Percentiles rank a stretch among this genome's conserved stretches.
phyloP scores from a whole-genome alignment of 2,113 vertebrate genomes.

The Corythornis vintsioides region DNA sequence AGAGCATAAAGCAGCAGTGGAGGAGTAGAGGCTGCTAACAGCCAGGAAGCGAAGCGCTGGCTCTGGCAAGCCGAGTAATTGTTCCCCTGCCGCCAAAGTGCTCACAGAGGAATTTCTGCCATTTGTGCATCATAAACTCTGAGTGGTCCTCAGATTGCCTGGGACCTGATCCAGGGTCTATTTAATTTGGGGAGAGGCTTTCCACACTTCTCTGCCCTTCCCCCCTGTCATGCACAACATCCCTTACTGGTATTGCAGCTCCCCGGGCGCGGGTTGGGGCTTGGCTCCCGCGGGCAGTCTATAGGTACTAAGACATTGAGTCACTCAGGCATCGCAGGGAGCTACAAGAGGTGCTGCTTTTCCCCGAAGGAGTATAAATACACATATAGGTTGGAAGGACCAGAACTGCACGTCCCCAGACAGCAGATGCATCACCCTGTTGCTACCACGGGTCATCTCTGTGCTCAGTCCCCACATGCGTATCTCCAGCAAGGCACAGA shows the following conservation, averaged over 20 bases:
- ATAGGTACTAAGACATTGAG: background rate
- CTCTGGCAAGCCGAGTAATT: constrained; percentile 13
- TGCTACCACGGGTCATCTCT: rapidly evolving
- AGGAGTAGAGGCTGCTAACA: background rate
- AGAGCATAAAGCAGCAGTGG: constrained; percentile 11
- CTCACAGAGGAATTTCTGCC: constrained; percentile 37
- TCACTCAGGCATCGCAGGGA: background rate
- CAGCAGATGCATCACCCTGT: background rate
- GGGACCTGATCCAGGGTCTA: background rate
- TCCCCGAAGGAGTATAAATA: background rate
- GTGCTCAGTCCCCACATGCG: rapidly evolving
- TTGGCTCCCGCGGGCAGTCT: background rate
- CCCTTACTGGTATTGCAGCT: rapidly evolving
- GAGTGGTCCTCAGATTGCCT: background rate
- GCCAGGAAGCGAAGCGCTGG: background rate
- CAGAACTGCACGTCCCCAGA: background rate
- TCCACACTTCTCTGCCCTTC: background rate
- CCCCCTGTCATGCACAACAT: rapidly evolving
- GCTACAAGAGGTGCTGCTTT: background rate
- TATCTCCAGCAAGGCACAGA: background rate
- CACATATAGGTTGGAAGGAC: background rate
- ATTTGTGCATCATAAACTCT: background rate
- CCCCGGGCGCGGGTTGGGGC: rapidly evolving
- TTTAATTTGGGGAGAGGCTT: background rate
- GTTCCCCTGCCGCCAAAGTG: background rate